A percentile compares a stretch with the other conserved stretches of the same genome.
phyloP scores from a whole-genome alignment of 2,113 vertebrate species.

The Microcebus murinus region DNA sequence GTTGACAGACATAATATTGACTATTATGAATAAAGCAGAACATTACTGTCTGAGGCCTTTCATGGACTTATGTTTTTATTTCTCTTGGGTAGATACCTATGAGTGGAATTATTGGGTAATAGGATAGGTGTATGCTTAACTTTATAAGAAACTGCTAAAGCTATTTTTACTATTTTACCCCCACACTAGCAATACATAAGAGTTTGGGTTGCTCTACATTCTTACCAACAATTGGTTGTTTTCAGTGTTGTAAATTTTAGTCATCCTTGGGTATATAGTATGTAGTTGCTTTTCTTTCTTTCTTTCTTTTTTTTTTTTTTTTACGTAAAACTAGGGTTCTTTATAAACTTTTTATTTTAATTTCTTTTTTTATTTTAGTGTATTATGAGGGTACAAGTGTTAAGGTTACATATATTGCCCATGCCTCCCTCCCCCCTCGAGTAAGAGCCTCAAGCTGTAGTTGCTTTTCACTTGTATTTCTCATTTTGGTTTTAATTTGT shows the following conservation, averaged over 20 bases:
- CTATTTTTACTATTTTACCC: background rate
- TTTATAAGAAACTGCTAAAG: background rate
- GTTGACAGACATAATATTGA: background rate
- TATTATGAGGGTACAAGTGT: no score
- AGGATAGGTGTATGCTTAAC: background rate
- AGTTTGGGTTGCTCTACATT: background rate
- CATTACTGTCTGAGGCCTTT: background rate
- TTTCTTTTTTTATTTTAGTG: no score
- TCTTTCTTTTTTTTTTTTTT: no score
- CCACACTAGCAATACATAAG: background rate
- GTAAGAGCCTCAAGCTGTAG: no score
- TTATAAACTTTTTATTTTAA: no score
- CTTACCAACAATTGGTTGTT: background rate
- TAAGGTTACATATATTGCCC: no score
- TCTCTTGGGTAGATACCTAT: background rate
- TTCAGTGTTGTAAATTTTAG: constrained; percentile 12
- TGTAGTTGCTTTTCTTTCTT: background rate
- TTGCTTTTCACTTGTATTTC: constrained; percentile 38
- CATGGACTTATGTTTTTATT: background rate
- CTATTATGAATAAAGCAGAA: constrained; percentile 4
- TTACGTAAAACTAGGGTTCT: no score
- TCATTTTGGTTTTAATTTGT: constrained; percentile 18
- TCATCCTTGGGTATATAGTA: background rate
- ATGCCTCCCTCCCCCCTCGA: no score
- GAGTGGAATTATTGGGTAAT: background rate